These are phyloP conservation scores for Oncorhynchus nerka DNA, from an alignment of 2,113 vertebrate genomes.

Conservation along the genomic window DNA sequence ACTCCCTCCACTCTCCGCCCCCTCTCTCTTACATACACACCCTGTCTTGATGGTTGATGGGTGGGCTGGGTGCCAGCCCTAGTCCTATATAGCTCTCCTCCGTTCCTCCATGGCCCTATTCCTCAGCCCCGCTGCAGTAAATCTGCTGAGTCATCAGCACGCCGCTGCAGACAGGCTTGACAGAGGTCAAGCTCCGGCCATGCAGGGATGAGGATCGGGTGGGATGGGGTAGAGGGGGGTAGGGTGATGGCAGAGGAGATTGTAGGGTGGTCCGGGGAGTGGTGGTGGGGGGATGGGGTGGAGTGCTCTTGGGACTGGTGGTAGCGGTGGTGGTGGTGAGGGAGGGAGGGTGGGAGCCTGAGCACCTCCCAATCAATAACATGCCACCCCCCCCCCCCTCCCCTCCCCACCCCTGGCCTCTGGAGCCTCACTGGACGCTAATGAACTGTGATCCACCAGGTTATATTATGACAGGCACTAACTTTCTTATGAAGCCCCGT, in stretches of 20 bases:
- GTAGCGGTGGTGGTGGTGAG: slow-evolving; percentile 10
- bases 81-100: slow-evolving; percentile 39
- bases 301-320: slow-evolving; percentile 21
- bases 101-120: slow-evolving; percentile 31
- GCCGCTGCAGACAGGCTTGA: slow-evolving; percentile 12
- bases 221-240: not conserved
- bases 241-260: slow-evolving; percentile 14
- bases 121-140: slow-evolving; percentile 43
- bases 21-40: too few relatives aligned
- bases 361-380: slow-evolving; percentile 37
- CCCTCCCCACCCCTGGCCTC: slow-evolving; percentile 26
- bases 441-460: slow-evolving; percentile 65
- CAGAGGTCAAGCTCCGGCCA: slow-evolving; percentile 49
- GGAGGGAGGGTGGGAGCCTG: not conserved
- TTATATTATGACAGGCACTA: slow-evolving; percentile 62
- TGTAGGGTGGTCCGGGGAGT: not conserved
- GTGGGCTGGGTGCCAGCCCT: slow-evolving; percentile 51
- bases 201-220: slow-evolving; percentile 7
- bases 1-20: slow-evolving; percentile 22
- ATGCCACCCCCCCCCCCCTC: not conserved
- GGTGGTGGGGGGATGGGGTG: not conserved
- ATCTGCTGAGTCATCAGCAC: slow-evolving; percentile 65
- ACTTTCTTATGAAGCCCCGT: slow-evolving; percentile 64
- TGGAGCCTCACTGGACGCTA: slow-evolving; percentile 41
- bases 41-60: slow-evolving; percentile 34